Base-by-base conservation (phyloP, 2,797 vertebrate species). In the Discoglossus pictus region DNA sequence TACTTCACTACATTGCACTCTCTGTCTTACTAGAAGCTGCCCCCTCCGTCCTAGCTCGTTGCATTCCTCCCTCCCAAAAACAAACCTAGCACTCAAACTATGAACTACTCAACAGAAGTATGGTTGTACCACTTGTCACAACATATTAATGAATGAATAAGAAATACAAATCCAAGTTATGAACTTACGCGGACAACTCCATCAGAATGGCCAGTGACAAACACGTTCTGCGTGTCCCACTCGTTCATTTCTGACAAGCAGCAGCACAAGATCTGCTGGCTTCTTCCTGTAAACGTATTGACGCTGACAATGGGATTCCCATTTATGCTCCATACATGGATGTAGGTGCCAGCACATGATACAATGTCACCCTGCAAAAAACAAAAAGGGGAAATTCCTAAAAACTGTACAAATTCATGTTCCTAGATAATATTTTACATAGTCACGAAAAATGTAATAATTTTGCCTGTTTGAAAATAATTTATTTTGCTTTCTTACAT, bases 161-260 rank as follows among this genome's bases (percentile, higher is more conserved):
- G 44, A 0, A 16, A 13, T 1, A n/a, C n/a, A n/a, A n/a, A n/a
- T n/a, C n/a, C n/a, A n/a, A n/a, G 34, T 1, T 2, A 1, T 13
- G 8, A 48, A 76, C 88, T 87, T 81, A 99, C 97, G 83, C 97
- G 91, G 70, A 99, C 96, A 0, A 98, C 95, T 1, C 97, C 97
- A 0, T 99, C 97, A 0, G 97, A 98, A 84, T 99, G 97, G 13
- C 97, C 97, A 0, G 97, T 99, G 40, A 98, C 92, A 1, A 98
- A 95, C 80, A 98, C 97, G 0, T 99, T 99, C 88, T 99, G 97
- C 0, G 93, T 98, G 81, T 99, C 97, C 97, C 97, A 99, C 65
- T 99, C 97, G 0, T 98, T 97, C 96, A 99, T 98, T 86, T 99
- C 97, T 0, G 97, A 99, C 73, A 99, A 88, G 48, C 96, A 97